A percentile compares a stretch with the other conserved stretches of the same genome.
Conservation (phyloP, 2,797 vertebrate species). For the Siniperca undulata region DNA sequence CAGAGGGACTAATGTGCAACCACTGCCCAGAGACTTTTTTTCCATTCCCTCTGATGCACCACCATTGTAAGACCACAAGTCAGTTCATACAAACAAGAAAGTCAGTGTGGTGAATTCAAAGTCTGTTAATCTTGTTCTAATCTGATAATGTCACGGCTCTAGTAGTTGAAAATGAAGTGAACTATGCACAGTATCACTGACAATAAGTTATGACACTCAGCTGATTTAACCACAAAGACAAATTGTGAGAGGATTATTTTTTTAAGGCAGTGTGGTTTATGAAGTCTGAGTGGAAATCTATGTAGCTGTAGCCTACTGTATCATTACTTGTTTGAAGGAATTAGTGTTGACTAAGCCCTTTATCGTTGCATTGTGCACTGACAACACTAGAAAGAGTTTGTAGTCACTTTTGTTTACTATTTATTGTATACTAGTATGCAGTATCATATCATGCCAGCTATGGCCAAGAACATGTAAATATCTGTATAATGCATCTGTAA, state of each 20-base stretch:
- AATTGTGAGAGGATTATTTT: slow-evolving; percentile 1
- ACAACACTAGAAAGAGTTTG: neutral
- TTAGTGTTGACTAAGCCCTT: neutral
- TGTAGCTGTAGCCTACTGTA: neutral
- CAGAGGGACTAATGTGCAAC: neutral
- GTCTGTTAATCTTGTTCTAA: neutral
- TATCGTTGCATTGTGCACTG: neutral
- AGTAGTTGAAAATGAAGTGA: neutral
- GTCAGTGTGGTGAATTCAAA: slow-evolving; percentile 10
- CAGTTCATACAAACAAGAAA: slow-evolving; percentile 12
- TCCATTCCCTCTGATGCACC: slow-evolving; percentile 9
- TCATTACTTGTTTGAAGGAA: neutral
- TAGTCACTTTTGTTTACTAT: no score
- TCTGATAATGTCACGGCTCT: slow-evolving; percentile 1
- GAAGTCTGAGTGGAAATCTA: neutral
- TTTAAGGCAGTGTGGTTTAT: neutral
- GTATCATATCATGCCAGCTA: neutral
- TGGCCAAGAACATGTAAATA: no score
- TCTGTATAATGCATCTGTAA: neutral
- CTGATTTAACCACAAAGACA: neutral
- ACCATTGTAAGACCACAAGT: neutral
- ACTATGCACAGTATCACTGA: neutral
- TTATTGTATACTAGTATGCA: neutral
- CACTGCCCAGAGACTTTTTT: neutral
- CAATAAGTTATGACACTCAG: neutral